Base-by-base conservation (phyloP, 2,797 vertebrate species). In the Gastrophryne carolinensis region DNA sequence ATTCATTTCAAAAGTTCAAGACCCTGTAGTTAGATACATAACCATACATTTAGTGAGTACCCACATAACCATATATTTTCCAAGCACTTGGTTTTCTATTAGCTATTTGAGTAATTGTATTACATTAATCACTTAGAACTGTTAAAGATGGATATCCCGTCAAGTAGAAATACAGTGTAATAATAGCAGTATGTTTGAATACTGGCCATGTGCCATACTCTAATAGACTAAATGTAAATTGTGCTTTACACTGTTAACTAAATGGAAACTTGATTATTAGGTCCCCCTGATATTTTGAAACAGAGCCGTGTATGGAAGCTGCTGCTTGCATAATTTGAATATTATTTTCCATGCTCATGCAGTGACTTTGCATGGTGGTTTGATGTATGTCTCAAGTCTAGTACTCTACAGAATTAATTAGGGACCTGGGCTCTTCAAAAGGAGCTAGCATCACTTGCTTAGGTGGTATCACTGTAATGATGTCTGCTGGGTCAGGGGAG, bases 391-490 rank as follows among this genome's bases (percentile, higher is more conserved):
- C 21, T 21, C 3, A 12, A 24, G 50, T 11, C 88, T 88, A 93
- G 79, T 90, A 93, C 79, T 92, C 91, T 84, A 88, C 85, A 0
- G 89, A 88, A 79, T 84, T 88, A 81, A 92, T 88, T 0, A 91
- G 90, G 1, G 91, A 86, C 81, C 89, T 83, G 0, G 91, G 87
- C 72, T 93, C 91, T 0, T 92, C 91, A 19, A 90, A 92, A 0
- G 90, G 86, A 0, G 91, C 87, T 47, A 92, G 71, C 80, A 91
- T 79, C 5, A 90, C 88, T 84, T 90, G 89, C 84, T 91, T 90
- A 0, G 90, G 86, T 9, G 89, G 85, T 0, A 89, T 87, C 11
- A 91, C 82, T 81, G 89, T 66, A 53, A 92, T 84, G 29, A 92
- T 88, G n/a, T 89, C 86, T 29, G 85, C 87, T 0, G 86, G 3